These are phyloP conservation scores for Pachypanchax playfairii DNA, from an alignment of 2,113 vertebrate species.

Conservation along the genomic window DNA sequence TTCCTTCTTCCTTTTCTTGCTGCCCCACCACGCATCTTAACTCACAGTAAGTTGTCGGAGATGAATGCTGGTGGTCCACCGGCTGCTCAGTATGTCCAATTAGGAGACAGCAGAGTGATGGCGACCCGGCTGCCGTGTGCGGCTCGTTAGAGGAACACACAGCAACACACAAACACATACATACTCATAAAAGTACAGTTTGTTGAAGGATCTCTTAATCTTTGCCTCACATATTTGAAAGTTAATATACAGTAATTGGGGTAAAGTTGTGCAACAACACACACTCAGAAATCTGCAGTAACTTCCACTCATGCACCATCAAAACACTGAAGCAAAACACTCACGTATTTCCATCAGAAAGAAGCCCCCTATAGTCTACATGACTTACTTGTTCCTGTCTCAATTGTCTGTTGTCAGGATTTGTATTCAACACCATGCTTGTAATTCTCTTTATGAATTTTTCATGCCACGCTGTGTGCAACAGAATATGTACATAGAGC, in stretches of 20 bases:
- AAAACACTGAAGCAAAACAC: conserved; percentile 7
- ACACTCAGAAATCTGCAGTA: background rate
- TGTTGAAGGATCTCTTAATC: conserved; percentile 24
- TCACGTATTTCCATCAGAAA: conserved; percentile 15
- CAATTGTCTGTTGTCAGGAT: conserved; percentile 24
- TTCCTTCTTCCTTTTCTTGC: background rate
- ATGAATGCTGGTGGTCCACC: conserved; percentile 56
- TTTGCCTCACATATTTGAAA: conserved; percentile 10
- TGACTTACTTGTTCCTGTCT: conserved; percentile 52
- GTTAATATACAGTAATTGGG: conserved; percentile 4
- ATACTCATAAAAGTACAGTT: background rate
- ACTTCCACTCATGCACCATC: background rate
- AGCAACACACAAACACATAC: conserved; percentile 15
- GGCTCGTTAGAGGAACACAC: conserved; percentile 53
- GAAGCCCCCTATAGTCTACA: background rate
- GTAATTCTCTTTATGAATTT: conserved; percentile 47
- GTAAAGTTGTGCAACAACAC: background rate
- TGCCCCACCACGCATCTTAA: background rate
- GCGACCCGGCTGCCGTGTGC: conserved; percentile 40
- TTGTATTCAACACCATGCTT: conserved; percentile 17
- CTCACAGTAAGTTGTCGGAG: conserved; percentile 45
- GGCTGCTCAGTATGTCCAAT: conserved; percentile 67
- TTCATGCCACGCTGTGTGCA: conserved; percentile 40
- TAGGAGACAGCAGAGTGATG: conserved; percentile 67
- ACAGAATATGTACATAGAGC: conserved; percentile 35